These are phyloP conservation scores for Melanocharis versteri DNA, from an alignment of 2,113 vertebrate genomes.

Conservation along the genomic window DNA sequence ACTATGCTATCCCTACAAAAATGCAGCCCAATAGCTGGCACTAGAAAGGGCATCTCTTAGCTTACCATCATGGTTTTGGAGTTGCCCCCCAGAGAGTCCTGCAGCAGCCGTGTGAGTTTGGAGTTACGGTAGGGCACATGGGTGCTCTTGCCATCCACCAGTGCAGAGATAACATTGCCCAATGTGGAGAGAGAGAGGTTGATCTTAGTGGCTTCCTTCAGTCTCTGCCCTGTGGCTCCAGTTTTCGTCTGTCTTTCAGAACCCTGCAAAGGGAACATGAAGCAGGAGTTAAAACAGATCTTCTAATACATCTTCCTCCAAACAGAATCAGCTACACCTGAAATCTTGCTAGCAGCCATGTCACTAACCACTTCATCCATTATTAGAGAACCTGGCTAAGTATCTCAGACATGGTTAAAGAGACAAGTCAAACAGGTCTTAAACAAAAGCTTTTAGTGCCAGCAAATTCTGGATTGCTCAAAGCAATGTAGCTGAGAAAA, in stretches of 20 bases:
- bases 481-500: not conserved
- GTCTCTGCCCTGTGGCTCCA: slow-evolving; percentile 93
- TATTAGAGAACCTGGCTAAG: not conserved
- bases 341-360: not conserved
- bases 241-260: slow-evolving; percentile 98
- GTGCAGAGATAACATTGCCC: slow-evolving; percentile 97
- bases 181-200: slow-evolving; percentile 95
- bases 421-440: not conserved
- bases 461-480: not conserved
- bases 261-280: slow-evolving; percentile 74
- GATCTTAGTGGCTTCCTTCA: slow-evolving; percentile 98
- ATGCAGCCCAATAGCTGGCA: not conserved
- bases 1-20: not conserved
- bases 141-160: slow-evolving; percentile 98
- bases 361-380: not conserved
- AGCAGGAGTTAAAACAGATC: not conserved
- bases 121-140: slow-evolving; percentile 98
- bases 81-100: slow-evolving; percentile 96
- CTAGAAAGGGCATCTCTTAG: not conserved
- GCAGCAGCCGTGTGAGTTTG: slow-evolving; percentile 93
- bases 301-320: not conserved
- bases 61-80: slow-evolving; percentile 99
- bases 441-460: not conserved
- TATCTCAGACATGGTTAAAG: not conserved
- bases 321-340: not conserved